Base-by-base conservation (phyloP, 2,797 vertebrate species). In the Loriculus beryllinus region DNA sequence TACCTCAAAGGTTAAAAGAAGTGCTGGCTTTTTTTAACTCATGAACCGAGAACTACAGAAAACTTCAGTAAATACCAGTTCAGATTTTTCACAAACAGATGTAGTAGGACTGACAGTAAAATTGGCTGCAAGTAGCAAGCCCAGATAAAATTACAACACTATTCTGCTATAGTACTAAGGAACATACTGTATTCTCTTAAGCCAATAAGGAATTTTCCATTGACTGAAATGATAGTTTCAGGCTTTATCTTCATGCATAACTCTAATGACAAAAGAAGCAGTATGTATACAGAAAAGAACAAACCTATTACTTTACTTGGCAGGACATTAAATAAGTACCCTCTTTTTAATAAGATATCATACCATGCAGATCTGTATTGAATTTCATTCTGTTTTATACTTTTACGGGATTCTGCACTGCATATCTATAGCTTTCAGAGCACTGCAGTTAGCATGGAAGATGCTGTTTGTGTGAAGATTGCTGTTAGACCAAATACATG, bases 251-350 rank as follows among this genome's bases (percentile, higher is more conserved):
- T 82, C 35, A 51, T 37, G 28, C 18, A 31, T 54, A 92, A 63
- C 67, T 83, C 52, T 62, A 88, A 79, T 40, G 28, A 63, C 35
- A 86, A 90, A 85, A 67, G 42, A 76, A 67, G 47, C 12, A 37
- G 12, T 28, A 39, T 52, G 40, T 0, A 0, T 54, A 33, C 29
- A 82, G 43, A 40, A 80, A 87, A 77, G 37, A 91, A 72, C 19
- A 47, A 88, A 74, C 13, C 31, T 74, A 67, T 86, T 75, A 7
- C 7, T 81, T 91, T 81, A 23, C 42, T 78, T 79, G 72, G 43
- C 77, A n/a, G n/a, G 22, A 42, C 51, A 35, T 85, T 83, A 90
- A 92, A 83, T 43, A 93, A 94, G 76, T 83, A 79, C 31, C 28
- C 14, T 40, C 28, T 82, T 51, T 92, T 88, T 65, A 87, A 71